Base-by-base conservation (phyloP, 1,140 invertebrate genomes). In the Gryllus bimaculatus region DNA sequence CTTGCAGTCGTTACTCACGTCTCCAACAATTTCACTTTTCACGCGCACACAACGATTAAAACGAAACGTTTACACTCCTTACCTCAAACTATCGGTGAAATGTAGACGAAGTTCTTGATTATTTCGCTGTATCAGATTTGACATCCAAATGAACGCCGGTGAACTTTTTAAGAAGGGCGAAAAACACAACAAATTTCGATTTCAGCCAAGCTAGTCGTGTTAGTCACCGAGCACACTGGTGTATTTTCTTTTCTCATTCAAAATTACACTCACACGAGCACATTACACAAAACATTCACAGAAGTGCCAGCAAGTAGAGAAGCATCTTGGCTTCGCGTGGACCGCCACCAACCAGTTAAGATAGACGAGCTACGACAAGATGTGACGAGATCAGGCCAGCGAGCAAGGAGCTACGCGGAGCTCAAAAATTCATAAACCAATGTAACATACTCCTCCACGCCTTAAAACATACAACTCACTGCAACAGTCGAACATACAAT, bases 281-380 rank as follows among this genome's bases (percentile, higher is more conserved):
- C 76, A 77, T 77, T 54, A 77, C 76, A 77, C 18, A 77, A 77
- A 77, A 77, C 76, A 77, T 77, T 49, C 76, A 77, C 76, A 77
- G 76, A 77, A 48, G 76, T 77, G 48, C 76, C 47, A 77, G 48
- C 47, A 48, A 77, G 76, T 47, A 47, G 76, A 77, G 54, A 66
- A 66, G 54, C 54, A 66, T 66, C 54, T 66, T 66, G 18, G 76
- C 76, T 18, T 47, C 76, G 76, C 76, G 76, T 77, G 76, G 76
- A 47, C 47, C 76, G 13, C 76, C 48, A 47, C 39, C 48, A 76
- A 47, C 75, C 48, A 13, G 26, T 21, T 47, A 39, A 48, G 47
- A 47, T 76, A 39, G 76, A 48, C 39, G 47, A n/a, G n/a, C 47
- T 26, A n/a, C 20, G 47, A 48, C 18, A n/a, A n/a, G 8, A 76